Evolutionary conservation across 2,113 vertebrate species (phyloP).

Genomic region (Gnathonemus longibarbis): DNA sequence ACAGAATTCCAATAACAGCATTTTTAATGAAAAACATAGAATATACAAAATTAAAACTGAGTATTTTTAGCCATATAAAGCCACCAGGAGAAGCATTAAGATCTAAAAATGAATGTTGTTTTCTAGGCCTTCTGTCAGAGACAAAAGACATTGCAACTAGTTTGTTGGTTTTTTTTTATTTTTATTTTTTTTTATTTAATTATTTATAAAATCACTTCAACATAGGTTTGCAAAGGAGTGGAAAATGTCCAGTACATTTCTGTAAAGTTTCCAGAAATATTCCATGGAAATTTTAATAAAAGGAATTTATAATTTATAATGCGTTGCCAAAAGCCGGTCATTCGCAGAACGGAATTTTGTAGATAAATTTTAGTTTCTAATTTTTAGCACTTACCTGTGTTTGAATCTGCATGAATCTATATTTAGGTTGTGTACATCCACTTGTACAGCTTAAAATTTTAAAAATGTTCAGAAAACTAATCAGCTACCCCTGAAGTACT

Average conservation of each 20-base stretch:
- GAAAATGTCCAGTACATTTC: not conserved
- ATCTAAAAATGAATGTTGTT: not conserved
- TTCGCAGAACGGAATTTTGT: not conserved
- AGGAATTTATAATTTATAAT: not conserved
- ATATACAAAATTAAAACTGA: not conserved
- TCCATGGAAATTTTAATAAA: not conserved
- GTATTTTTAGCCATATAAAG: not conserved
- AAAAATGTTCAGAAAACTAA: not conserved
- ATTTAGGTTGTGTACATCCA: not conserved
- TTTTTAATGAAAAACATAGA: not conserved
- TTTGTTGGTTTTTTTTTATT: not conserved
- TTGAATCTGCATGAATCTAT: not conserved
- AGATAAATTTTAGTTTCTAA: not conserved
- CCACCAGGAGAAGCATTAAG: not conserved
- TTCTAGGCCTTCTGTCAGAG: not conserved
- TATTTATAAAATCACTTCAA: not conserved
- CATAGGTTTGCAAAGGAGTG: not conserved
- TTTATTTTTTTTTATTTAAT: no score
- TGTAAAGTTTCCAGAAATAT: not conserved
- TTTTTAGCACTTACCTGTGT: not conserved
- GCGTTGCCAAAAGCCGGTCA: not conserved
- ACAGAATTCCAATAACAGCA: not conserved
- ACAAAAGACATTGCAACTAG: not conserved
- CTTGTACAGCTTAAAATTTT: not conserved
- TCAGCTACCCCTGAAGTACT: no score